These are phyloP conservation scores for Cyphomyrmex costatus DNA, from an alignment of 1,140 invertebrate genomes.

Conservation along the genomic window DNA sequence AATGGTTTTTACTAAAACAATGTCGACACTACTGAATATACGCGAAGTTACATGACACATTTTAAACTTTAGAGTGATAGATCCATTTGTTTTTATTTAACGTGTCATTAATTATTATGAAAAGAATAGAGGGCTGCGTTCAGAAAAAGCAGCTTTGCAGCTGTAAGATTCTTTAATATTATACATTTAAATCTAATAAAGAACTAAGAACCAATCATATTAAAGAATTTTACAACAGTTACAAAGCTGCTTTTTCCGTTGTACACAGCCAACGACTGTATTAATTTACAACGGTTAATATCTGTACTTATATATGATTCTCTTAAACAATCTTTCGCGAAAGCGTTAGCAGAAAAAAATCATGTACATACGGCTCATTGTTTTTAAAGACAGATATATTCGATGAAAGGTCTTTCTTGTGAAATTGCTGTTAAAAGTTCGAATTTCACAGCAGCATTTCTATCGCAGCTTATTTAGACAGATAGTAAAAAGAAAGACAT, in stretches of 20 bases:
- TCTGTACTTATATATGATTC: not conserved
- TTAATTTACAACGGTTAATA: constrained; percentile 15
- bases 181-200: no score
- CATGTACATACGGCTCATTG: not conserved
- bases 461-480: constrained; percentile 31
- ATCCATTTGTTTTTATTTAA: not conserved
- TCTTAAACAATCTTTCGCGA: not conserved
- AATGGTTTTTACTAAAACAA: constrained; percentile 12
- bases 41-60: constrained; percentile 4
- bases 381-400: constrained; percentile 3
- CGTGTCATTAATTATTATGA: not conserved
- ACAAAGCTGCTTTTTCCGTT: no score
- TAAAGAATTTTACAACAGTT: no score
- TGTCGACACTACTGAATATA: constrained; percentile 24
- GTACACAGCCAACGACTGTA: not conserved
- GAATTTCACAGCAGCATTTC: not conserved
- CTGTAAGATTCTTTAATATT: no score
- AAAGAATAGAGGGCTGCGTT: not conserved
- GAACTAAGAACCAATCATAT: no score
- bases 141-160: no score
- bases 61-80: not conserved
- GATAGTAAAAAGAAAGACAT: constrained; percentile 35
- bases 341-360: not conserved
- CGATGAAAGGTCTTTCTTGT: not conserved
- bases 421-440: constrained; percentile 8